phyloP scores from a whole-genome alignment of 2,113 vertebrate species.

The Petrocephalus microphthalmus region DNA sequence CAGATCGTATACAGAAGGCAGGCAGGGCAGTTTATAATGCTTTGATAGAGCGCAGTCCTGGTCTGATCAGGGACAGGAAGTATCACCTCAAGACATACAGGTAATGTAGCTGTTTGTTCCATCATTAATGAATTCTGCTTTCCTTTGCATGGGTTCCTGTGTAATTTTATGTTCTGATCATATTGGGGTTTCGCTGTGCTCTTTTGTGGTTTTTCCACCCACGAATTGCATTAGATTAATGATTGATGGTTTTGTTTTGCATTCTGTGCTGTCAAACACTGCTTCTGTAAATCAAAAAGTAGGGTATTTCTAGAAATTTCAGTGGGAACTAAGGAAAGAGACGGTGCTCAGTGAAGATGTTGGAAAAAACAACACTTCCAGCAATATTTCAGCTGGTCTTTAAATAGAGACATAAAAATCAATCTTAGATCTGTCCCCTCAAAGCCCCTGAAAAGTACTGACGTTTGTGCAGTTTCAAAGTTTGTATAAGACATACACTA shows the following conservation, averaged over 20 bases:
- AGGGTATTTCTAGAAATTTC: neutral
- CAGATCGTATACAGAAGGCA: conserved; percentile 73
- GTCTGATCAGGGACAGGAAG: conserved; percentile 81
- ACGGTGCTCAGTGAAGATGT: neutral
- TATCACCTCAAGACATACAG: conserved; percentile 81
- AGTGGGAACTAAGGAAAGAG: neutral
- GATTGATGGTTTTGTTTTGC: neutral
- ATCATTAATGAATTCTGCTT: neutral
- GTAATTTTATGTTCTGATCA: neutral
- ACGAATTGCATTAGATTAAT: neutral
- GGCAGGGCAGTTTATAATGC: conserved; percentile 68
- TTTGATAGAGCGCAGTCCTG: conserved; percentile 62
- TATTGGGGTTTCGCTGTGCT: neutral
- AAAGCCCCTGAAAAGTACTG: neutral
- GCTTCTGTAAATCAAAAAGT: neutral
- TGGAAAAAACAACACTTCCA: neutral
- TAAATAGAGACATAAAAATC: neutral
- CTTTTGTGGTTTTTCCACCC: neutral
- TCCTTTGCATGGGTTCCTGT: neutral
- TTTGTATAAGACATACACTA: neutral
- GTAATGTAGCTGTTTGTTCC: conserved; percentile 44
- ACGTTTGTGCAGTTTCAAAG: neutral
- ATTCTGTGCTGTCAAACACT: neutral
- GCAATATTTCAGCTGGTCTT: neutral
- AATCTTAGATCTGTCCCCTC: neutral